Conservation (phyloP, 2,113 vertebrate species). For the Butorides virescens region DNA sequence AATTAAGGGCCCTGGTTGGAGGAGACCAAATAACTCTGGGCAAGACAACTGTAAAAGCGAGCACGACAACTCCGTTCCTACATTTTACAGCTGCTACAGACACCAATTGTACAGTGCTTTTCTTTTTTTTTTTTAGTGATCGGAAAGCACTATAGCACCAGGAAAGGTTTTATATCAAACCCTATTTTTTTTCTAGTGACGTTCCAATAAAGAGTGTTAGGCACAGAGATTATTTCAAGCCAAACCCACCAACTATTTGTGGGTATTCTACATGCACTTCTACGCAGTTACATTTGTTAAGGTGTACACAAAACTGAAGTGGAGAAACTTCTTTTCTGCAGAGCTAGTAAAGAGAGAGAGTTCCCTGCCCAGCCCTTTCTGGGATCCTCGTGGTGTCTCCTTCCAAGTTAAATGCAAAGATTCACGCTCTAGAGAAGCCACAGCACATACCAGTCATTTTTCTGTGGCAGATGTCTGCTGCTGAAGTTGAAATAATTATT, state of each 20-base stretch:
- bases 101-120: background rate
- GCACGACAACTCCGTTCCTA: background rate
- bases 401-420: slow-evolving; percentile 37
- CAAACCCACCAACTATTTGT: background rate
- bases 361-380: background rate
- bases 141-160: background rate
- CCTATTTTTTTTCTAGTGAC: background rate
- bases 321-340: background rate
- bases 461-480: slow-evolving; percentile 24
- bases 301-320: background rate
- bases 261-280: background rate
- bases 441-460: slow-evolving; percentile 51
- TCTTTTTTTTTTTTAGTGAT: background rate
- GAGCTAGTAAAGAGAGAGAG: background rate
- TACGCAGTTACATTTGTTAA: background rate
- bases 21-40: background rate
- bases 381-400: background rate
- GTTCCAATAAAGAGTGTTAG: background rate
- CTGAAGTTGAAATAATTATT: slow-evolving; percentile 19
- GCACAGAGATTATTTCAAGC: background rate
- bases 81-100: background rate
- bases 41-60: background rate
- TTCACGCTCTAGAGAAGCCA: slow-evolving; percentile 10
- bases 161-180: background rate
- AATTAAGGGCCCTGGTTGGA: background rate